These are phyloP conservation scores for Panulirus ornatus DNA, from an alignment of 1,140 invertebrate genomes.

Conservation along the genomic window DNA sequence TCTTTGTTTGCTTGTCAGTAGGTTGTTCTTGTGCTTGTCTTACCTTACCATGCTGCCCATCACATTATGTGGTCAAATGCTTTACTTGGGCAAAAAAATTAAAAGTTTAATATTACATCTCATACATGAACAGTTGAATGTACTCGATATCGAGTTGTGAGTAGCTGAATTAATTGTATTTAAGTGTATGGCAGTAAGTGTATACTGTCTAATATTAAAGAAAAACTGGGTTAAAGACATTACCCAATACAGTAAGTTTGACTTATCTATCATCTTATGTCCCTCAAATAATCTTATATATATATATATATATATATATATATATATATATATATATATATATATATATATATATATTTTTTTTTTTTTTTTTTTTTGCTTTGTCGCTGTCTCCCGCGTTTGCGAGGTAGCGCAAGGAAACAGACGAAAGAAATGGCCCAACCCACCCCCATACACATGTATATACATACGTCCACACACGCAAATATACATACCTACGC, in stretches of 20 bases:
- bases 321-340: too few species aligned
- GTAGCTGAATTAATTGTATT: slow-evolving; percentile 41
- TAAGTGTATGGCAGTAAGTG: slow-evolving; percentile 37
- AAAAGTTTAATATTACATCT: slow-evolving; percentile 37
- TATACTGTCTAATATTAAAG: slow-evolving; percentile 32
- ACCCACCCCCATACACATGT: too few species aligned
- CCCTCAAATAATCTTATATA: too few species aligned
- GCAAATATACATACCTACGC: too few species aligned
- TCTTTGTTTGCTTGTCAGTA: slow-evolving; percentile 41
- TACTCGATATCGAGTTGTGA: slow-evolving; percentile 47
- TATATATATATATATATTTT: too few species aligned
- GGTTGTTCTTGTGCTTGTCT: slow-evolving; percentile 38
- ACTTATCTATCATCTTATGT: too few species aligned
- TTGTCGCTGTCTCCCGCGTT: too few species aligned
- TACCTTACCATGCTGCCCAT: slow-evolving; percentile 58
- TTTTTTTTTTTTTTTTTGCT: too few species aligned
- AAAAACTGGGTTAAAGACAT: slow-evolving; percentile 23
- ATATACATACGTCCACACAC: too few species aligned
- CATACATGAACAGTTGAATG: slow-evolving; percentile 48
- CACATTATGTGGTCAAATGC: slow-evolving; percentile 49
- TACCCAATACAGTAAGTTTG: not conserved
- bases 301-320: too few species aligned
- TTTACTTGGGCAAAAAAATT: slow-evolving; percentile 43
- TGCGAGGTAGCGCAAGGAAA: too few species aligned
- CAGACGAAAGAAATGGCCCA: too few species aligned